Base-by-base conservation (phyloP, 2,797 vertebrate species). In the Chiroxiphia lanceolata region DNA sequence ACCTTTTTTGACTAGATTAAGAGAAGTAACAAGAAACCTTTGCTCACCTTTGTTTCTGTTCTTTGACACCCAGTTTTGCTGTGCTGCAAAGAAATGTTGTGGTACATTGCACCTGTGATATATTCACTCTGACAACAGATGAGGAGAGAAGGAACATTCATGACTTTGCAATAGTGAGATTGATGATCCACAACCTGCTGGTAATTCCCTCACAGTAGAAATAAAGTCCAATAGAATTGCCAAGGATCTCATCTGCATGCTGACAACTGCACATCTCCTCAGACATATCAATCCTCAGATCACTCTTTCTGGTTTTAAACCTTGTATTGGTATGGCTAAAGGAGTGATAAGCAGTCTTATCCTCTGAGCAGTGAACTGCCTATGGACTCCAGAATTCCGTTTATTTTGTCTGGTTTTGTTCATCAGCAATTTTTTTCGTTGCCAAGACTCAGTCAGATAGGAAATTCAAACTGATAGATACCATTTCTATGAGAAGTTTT, bases 161-260 rank as follows among this genome's bases (percentile, higher is more conserved):
- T 94, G 94, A 95, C 83, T 94, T 75, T 71, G 87, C 87, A 95
- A 68, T 83, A 95, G 88, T 51, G 83, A 91, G 85, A 71, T 10
- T 91, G 91, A 83, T 94, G 91, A 94, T 90, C 72, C 83, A 91
- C 72, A 36, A 26, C 33, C 33, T 76, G 50, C 65, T 86, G 54
- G n/a, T 59, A 74, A 83, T 81, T 90, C 81, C 42, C 45, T 40
- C 29, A 64, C 20, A 65, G 72, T 2, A 6, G 57, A 93, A 94
- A 87, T 42, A 80, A 89, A 54, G 67, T 59, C 51, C 81, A 76
- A 85, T 17, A 80, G 60, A 82, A 77, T 38, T 89, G 61, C 45
- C 57, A 94, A 79, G 38, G 25, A 87, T 59, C 38, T 78, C 69
- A 89, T 89, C 68, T 77, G 51, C 90, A 83, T 85, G 60, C 56